Base-by-base conservation (phyloP, 2,888 invertebrate genomes). In the Creontiades dilutus region DNA sequence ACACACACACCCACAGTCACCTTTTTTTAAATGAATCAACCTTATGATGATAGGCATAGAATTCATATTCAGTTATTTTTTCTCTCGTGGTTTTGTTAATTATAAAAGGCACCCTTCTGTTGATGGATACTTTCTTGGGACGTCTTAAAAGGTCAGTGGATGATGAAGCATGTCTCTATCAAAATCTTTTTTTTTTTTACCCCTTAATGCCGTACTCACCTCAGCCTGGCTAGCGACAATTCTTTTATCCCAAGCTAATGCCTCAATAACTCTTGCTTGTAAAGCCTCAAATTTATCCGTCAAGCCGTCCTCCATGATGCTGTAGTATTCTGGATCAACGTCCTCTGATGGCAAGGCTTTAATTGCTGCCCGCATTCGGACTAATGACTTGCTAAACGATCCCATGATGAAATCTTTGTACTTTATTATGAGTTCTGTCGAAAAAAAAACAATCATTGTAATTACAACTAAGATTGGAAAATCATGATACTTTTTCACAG, bases 301-400 rank as follows among this genome's bases (percentile, higher is more conserved):
- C 52, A 80, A n/a, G 13, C 23, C n/a, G 14, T 88, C 88, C 37
- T 88, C 88, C 23, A 88, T 27, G 23, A 88, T 48, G 28, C 78
- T 61, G 55, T 78, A 88, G 27, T 88, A 88, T 52, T 88, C 52
- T 16, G 88, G 88, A 28, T 88, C 88, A 9, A 88, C 88, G n/a
- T 88, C 88, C 78, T 88, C 88, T n/a, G 47, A n/a, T 12, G 88
- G 88, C 13, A 88, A 52, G 0, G 23, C 52, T 52, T 47, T 78
- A 23, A 88, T 80, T 1, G 80, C 76, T 47, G 80, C 48, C 28
- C 88, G 14, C 0, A 88, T n/a, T 27, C 28, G 48, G 5, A 28
- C 28, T 27, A 88, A 28, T n/a, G 88, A 52, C 27, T 88, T 78
- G 16, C 14, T 28, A 27, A 88, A 88, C n/a, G 19, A 23, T n/a